Evolutionary conservation across 2,113 vertebrate genomes (phyloP).

Genomic region (Forbesichthys agassizii): DNA sequence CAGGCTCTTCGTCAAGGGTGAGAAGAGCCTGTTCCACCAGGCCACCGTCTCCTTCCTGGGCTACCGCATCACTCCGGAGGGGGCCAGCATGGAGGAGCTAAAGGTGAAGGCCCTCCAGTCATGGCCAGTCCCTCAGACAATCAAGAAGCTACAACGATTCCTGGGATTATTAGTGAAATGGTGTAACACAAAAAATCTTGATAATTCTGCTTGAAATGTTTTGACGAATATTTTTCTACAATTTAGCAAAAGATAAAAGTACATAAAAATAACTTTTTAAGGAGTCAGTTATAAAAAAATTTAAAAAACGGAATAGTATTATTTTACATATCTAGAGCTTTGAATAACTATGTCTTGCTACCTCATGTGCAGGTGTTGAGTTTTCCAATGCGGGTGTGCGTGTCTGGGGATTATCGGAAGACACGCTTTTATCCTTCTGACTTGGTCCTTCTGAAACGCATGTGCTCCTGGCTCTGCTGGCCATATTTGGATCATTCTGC

Average conservation of each 20-base stretch:
- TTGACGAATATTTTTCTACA: not conserved
- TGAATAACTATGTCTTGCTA: no score
- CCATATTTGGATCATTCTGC: slow-evolving; percentile 56
- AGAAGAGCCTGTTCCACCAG: no score
- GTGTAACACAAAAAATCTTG: not conserved
- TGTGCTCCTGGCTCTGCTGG: slow-evolving; percentile 17
- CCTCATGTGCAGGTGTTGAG: slow-evolving; percentile 17
- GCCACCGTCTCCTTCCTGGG: no score
- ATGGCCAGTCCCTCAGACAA: no score
- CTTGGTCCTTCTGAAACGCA: slow-evolving; percentile 21
- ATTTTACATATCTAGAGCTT: not conserved
- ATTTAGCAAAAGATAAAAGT: not conserved
- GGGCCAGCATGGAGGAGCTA: no score
- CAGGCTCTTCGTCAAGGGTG: no score
- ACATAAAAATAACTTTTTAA: not conserved
- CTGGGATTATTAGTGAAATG: no score
- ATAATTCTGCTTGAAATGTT: not conserved
- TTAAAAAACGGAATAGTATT: not conserved
- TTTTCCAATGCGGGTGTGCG: not conserved
- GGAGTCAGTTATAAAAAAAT: no score
- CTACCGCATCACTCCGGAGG: no score
- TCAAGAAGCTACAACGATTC: no score
- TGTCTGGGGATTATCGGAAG: slow-evolving; percentile 13
- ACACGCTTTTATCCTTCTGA: slow-evolving; percentile 35
- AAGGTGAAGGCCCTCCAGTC: no score